Evolutionary conservation across 2,113 vertebrate genomes (phyloP).

Genomic region (Corythornis cristatus): DNA sequence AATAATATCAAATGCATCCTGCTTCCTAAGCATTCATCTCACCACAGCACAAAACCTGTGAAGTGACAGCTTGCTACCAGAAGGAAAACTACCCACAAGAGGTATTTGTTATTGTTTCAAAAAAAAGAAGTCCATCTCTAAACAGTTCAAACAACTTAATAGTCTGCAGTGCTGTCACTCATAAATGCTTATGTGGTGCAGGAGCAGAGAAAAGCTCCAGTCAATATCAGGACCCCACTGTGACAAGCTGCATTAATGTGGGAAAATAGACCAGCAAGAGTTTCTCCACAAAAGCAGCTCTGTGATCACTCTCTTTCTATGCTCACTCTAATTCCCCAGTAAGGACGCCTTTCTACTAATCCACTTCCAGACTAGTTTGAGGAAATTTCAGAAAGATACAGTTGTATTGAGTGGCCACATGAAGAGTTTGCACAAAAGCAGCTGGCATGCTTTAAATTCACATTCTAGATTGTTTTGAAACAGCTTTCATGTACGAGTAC

Average conservation of each 20-base stretch:
- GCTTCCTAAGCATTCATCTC: conserved; percentile 40
- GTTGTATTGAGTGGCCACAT: background rate
- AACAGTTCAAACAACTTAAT: conserved; percentile 10
- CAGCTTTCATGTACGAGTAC: background rate
- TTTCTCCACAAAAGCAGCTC: background rate
- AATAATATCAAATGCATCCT: conserved; percentile 30
- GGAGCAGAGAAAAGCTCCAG: background rate
- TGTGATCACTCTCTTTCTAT: background rate
- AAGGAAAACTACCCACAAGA: background rate
- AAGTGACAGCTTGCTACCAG: conserved; percentile 30
- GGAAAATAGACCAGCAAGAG: background rate
- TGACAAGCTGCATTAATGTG: background rate
- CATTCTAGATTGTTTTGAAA: background rate
- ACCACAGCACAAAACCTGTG: background rate
- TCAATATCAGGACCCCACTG: background rate
- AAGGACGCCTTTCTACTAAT: background rate
- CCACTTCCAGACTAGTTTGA: background rate
- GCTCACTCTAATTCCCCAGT: background rate
- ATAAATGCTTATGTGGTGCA: background rate
- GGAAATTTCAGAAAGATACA: background rate
- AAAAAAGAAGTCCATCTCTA: background rate
- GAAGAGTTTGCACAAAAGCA: background rate
- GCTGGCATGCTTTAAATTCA: background rate
- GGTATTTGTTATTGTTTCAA: background rate
- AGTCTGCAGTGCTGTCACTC: conserved; percentile 13